Conservation (phyloP, 64 coral and sea anemone genomes). For the Pachyseris speciosa region DNA sequence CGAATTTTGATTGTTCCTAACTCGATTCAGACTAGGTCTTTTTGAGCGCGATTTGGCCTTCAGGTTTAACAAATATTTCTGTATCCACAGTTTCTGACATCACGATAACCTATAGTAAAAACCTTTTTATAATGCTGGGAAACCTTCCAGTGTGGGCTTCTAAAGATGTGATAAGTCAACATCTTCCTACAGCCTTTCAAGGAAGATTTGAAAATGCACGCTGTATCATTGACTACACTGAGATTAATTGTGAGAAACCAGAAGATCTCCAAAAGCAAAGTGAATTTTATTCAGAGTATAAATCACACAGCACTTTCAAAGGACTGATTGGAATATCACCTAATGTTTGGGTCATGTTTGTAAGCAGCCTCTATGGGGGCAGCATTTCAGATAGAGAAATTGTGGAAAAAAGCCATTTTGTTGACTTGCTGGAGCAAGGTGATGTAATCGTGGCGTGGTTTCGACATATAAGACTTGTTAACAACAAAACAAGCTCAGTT, state of each 20-base stretch:
- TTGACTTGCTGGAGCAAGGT: slow-evolving; percentile 53
- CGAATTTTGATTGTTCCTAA: slow-evolving; percentile 42
- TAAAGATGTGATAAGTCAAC: slow-evolving; percentile 51
- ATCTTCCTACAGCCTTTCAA: slow-evolving; percentile 58
- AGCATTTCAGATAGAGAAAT: slow-evolving; percentile 76
- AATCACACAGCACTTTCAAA: slow-evolving; percentile 69
- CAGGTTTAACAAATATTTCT: slow-evolving; percentile 49
- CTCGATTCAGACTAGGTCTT: slow-evolving; percentile 20
- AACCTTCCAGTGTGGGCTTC: slow-evolving; percentile 27
- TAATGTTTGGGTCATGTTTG: slow-evolving; percentile 70
- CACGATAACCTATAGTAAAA: slow-evolving; percentile 42
- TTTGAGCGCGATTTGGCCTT: slow-evolving; percentile 46
- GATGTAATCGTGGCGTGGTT: slow-evolving; percentile 73
- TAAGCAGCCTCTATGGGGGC: slow-evolving; percentile 72
- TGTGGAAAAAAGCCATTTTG: slow-evolving; percentile 76
- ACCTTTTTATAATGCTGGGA: slow-evolving; percentile 6
- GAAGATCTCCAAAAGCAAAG: slow-evolving; percentile 58
- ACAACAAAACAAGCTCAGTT: slow-evolving; percentile 49
- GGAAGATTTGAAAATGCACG: slow-evolving; percentile 49
- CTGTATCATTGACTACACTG: slow-evolving; percentile 60
- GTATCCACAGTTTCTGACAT: slow-evolving; percentile 50
- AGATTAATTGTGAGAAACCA: slow-evolving; percentile 57
- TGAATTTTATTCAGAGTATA: slow-evolving; percentile 73
- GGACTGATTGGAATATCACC: slow-evolving; percentile 68
- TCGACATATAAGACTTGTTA: slow-evolving; percentile 69